These are phyloP conservation scores for Zaprionus capensis DNA, from an alignment of 1,140 invertebrate species.

Conservation along the genomic window DNA sequence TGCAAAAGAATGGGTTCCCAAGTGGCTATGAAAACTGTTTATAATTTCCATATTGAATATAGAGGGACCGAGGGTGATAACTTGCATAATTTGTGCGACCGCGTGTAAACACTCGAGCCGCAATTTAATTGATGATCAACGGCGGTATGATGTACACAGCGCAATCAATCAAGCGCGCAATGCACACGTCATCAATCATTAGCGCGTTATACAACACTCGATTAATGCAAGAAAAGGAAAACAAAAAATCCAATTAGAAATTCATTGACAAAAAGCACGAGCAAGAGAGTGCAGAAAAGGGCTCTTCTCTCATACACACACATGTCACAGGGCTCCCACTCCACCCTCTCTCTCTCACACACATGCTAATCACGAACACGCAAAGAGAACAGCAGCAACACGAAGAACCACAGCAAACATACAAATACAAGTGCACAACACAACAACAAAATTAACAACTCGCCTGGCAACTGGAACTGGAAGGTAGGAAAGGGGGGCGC, in stretches of 20 bases:
- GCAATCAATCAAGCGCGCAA: slow-evolving; percentile 20
- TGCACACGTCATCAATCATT: slow-evolving; percentile 30
- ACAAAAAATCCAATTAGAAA: slow-evolving; percentile 57
- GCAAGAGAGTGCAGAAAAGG: slow-evolving; percentile 30
- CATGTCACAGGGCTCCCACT: not conserved
- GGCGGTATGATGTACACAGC: not conserved
- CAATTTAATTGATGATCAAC: slow-evolving; percentile 5
- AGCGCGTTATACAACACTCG: slow-evolving; percentile 23
- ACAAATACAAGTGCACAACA: slow-evolving; percentile 29
- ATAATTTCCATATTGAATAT: too few species aligned
- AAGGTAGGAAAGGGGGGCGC: not conserved
- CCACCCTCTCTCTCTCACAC: not conserved
- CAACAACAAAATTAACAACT: slow-evolving; percentile 46
- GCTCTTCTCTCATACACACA: slow-evolving; percentile 15
- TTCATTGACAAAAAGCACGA: slow-evolving; percentile 62
- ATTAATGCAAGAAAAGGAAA: slow-evolving; percentile 15
- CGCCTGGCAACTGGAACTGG: slow-evolving; percentile 44
- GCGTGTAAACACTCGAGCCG: not conserved
- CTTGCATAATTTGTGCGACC: slow-evolving; percentile 4
- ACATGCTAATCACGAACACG: slow-evolving; percentile 70
- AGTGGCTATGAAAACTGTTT: too few species aligned
- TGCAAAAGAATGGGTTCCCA: too few species aligned
- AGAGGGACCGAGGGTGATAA: too few species aligned
- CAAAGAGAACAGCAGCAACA: slow-evolving; percentile 28
- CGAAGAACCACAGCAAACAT: slow-evolving; percentile 41